These are phyloP conservation scores for Podiceps cristatus DNA, from an alignment of 2,113 vertebrate species.

Conservation along the genomic window DNA sequence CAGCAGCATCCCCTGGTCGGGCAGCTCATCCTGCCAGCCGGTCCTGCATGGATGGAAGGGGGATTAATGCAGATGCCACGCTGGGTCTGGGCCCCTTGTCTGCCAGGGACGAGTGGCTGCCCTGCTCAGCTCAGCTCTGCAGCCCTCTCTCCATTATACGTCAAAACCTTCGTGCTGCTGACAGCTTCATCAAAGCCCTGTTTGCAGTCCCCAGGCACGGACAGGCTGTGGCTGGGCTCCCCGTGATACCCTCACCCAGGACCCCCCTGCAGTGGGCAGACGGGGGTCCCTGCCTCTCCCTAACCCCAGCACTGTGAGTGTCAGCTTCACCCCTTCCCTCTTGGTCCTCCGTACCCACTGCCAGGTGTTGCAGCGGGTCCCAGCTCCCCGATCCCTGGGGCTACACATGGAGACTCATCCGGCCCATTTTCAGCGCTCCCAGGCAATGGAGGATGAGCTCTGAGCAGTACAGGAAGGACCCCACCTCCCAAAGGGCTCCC, in stretches of 20 bases:
- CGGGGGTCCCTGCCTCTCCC: neutral
- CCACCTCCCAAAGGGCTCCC: neutral
- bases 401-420: fast-evolving
- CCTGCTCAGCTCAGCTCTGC: neutral
- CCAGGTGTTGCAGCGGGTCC: fast-evolving
- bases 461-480: fast-evolving
- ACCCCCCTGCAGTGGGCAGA: neutral
- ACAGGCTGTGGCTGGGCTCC: neutral
- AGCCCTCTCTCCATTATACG: neutral
- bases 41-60: fast-evolving
- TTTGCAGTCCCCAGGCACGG: neutral
- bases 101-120: fast-evolving
- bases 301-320: fast-evolving
- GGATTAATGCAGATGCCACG: fast-evolving
- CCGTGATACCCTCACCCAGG: neutral
- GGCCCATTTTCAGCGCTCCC: fast-evolving
- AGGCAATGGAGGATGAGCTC: neutral
- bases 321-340: neutral
- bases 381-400: neutral
- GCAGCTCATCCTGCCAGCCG: neutral
- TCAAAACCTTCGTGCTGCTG: neutral
- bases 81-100: fast-evolving
- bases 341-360: fast-evolving
- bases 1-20: fast-evolving
- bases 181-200: neutral